Evolutionary conservation across 2,888 invertebrate genomes (phyloP).

Genomic region (Eutolmus rufibarbis): DNA sequence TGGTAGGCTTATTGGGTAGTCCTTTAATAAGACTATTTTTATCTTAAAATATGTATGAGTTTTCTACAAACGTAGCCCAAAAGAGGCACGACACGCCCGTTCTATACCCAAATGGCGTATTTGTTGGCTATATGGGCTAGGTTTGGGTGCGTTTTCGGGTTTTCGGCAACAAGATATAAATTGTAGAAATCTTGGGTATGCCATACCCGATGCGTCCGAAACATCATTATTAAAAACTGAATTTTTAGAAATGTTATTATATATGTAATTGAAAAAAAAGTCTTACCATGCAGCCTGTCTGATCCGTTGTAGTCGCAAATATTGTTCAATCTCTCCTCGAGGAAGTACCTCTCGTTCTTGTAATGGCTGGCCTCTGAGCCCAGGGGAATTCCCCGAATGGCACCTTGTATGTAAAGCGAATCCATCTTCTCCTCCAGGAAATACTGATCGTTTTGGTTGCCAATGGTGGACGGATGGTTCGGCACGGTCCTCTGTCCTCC

Average conservation of each 20-base stretch:
- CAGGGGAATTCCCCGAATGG: slow-evolving; percentile 58
- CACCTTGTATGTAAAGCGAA: slow-evolving; percentile 60
- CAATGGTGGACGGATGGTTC: slow-evolving; percentile 50
- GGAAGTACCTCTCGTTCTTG: slow-evolving; percentile 61
- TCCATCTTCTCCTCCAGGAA: slow-evolving; percentile 62
- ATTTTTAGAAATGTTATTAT: not conserved
- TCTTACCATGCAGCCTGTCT: slow-evolving; percentile 42
- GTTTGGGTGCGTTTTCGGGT: no score
- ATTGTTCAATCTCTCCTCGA: slow-evolving; percentile 56
- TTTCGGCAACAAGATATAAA: no score
- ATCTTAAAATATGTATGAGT: no score
- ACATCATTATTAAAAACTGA: not conserved
- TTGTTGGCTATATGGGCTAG: no score
- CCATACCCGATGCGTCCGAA: no score
- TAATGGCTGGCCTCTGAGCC: slow-evolving; percentile 61
- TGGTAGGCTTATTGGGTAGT: no score
- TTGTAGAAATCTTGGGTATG: no score
- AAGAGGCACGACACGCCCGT: no score
- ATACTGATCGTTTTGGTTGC: slow-evolving; percentile 54
- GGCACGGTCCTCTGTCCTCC: slow-evolving; percentile 17
- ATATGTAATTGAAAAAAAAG: not conserved
- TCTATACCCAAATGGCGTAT: no score
- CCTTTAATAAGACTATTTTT: no score
- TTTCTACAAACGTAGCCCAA: no score
- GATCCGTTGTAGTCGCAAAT: slow-evolving; percentile 54